phyloP scores from a whole-genome alignment of 2,888 invertebrate genomes.

The Dysmachus trigonus region DNA sequence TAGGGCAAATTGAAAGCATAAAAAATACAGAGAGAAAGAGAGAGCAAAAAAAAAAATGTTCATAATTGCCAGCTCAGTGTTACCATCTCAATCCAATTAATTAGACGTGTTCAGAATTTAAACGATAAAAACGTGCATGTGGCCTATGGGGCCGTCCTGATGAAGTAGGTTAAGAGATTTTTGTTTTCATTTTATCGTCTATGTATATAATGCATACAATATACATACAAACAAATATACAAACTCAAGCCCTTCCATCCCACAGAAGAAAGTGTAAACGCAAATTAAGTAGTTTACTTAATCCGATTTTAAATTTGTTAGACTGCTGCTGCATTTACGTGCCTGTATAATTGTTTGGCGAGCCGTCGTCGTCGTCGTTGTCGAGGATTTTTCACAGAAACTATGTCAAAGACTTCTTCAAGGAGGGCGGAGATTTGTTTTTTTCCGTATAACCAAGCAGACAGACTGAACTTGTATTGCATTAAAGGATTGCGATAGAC shows the following conservation, averaged over 20 bases:
- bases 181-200: not conserved
- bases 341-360: not conserved
- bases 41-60: not conserved
- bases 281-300: not conserved
- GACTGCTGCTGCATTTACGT: not conserved
- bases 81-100: slow-evolving; percentile 9
- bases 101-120: slow-evolving; percentile 4
- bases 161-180: not conserved
- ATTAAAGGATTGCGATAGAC: not conserved
- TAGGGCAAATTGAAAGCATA: slow-evolving; percentile 12
- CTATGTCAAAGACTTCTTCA: not conserved
- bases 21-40: not conserved
- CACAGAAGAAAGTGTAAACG: not conserved
- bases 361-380: not conserved
- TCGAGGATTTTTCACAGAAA: not conserved
- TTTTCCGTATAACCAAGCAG: not conserved
- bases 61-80: slow-evolving; percentile 4
- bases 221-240: not conserved
- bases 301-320: not conserved
- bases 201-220: too few species aligned
- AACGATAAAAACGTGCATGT: not conserved
- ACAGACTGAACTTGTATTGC: not conserved
- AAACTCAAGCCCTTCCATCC: not conserved
- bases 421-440: not conserved
- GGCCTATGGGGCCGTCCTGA: not conserved